Evolutionary conservation across 2,113 vertebrate genomes (phyloP).

Genomic region (Rhynchopsitta pachyrhyncha): DNA sequence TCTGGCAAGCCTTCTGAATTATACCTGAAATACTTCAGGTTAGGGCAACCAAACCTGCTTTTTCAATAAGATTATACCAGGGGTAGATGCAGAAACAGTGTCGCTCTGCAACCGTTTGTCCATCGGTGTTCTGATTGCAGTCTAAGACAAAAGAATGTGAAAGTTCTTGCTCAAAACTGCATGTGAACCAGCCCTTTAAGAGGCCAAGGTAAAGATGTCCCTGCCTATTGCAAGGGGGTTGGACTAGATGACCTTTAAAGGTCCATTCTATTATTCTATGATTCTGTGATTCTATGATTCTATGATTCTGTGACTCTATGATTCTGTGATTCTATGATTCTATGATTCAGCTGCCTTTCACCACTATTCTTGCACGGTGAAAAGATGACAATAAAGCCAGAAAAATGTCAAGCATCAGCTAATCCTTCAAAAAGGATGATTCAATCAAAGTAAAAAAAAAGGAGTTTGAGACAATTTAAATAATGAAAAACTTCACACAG

Average conservation of each 20-base stretch:
- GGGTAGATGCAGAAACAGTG: accelerated
- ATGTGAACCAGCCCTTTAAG: not conserved
- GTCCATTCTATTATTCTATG: not conserved
- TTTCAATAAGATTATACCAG: not conserved
- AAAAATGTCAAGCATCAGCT: not conserved
- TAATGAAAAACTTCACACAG: not conserved
- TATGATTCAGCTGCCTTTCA: not conserved
- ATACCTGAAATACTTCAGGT: not conserved
- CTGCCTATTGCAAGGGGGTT: not conserved
- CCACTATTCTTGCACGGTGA: accelerated
- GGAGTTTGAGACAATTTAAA: not conserved
- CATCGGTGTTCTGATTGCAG: not conserved
- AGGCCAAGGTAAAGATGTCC: not conserved
- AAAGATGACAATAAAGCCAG: not conserved
- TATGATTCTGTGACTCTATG: not conserved
- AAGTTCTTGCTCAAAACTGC: not conserved
- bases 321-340: not conserved
- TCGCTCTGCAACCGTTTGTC: not conserved
- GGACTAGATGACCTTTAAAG: not conserved
- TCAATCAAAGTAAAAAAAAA: not conserved
- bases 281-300: not conserved
- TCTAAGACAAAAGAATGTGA: not conserved
- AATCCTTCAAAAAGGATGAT: not conserved
- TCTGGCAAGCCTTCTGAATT: not conserved
- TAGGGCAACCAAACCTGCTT: not conserved